Evolutionary conservation across 2,888 invertebrate genomes (phyloP).

Genomic region (Trichogramma evanescens): DNA sequence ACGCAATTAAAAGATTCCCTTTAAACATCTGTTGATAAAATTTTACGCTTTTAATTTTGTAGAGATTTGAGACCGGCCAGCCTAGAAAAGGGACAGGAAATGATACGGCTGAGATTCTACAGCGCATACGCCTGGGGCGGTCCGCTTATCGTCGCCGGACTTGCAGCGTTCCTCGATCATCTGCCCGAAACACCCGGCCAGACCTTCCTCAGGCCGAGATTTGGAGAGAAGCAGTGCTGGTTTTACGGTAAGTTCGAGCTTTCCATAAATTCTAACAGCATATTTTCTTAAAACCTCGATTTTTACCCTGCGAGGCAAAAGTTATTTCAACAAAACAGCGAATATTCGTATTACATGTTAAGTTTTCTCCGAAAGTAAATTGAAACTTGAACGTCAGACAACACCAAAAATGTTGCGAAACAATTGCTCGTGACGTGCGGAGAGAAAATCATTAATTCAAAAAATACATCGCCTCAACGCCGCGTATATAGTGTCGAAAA

Average conservation of each 20-base stretch:
- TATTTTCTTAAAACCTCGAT: not conserved
- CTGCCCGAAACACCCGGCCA: constrained; percentile 54
- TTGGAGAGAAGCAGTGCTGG: constrained; percentile 75
- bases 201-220: constrained; percentile 66
- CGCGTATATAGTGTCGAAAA: too few species aligned
- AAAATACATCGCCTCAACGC: too few species aligned
- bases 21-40: constrained; percentile 10
- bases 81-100: constrained; percentile 78
- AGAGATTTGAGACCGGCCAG: constrained; percentile 79
- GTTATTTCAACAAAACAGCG: too few species aligned
- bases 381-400: too few species aligned
- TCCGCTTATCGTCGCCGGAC: constrained; percentile 67
- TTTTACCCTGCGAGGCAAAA: too few species aligned
- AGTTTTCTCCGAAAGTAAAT: too few species aligned
- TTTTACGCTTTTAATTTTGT: constrained; percentile 36
- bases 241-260: constrained; percentile 62
- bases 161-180: constrained; percentile 67
- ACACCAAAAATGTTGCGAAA: too few species aligned
- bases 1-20: not conserved
- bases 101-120: constrained; percentile 71
- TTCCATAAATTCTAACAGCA: not conserved
- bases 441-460: too few species aligned
- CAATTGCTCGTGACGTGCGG: too few species aligned
- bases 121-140: constrained; percentile 81
- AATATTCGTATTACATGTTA: too few species aligned